Evolutionary conservation across 1,140 invertebrate genomes (phyloP).

Genomic region (Heliconius eleuchia): DNA sequence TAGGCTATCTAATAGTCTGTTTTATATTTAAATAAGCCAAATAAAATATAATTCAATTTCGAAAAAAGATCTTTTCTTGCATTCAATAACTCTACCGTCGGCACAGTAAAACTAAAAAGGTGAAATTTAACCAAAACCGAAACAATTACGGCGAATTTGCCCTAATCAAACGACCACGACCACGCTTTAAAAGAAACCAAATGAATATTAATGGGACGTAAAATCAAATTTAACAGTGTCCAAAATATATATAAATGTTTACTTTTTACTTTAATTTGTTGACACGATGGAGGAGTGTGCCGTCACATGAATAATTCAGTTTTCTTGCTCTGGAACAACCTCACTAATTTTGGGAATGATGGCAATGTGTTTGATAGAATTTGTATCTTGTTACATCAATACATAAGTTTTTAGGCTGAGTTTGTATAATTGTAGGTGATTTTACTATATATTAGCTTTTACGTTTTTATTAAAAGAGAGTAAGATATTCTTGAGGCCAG

Average conservation of each 20-base stretch:
- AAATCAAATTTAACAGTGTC: constrained; percentile 11
- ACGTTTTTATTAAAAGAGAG: too few species aligned
- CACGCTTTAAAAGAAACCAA: neutral
- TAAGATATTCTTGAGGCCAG: too few species aligned
- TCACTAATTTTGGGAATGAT: neutral
- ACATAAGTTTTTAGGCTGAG: too few species aligned
- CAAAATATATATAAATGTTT: constrained; percentile 6
- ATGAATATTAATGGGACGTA: neutral
- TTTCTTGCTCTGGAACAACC: neutral
- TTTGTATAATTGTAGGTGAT: too few species aligned
- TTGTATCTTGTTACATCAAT: neutral
- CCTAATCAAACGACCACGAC: neutral
- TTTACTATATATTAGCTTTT: too few species aligned
- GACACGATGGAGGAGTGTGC: neutral
- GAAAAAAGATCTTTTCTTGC: too few species aligned
- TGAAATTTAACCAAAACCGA: neutral
- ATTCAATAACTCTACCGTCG: neutral
- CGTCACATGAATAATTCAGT: neutral
- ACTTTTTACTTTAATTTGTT: neutral
- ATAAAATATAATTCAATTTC: too few species aligned
- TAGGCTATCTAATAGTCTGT: neutral
- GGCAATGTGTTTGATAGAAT: neutral
- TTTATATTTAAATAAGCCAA: too few species aligned
- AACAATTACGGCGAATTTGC: constrained; percentile 1
- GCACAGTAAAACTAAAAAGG: neutral